Base-by-base conservation (phyloP, 2,113 vertebrate genomes). In the Romanogobio albipinnatus region DNA sequence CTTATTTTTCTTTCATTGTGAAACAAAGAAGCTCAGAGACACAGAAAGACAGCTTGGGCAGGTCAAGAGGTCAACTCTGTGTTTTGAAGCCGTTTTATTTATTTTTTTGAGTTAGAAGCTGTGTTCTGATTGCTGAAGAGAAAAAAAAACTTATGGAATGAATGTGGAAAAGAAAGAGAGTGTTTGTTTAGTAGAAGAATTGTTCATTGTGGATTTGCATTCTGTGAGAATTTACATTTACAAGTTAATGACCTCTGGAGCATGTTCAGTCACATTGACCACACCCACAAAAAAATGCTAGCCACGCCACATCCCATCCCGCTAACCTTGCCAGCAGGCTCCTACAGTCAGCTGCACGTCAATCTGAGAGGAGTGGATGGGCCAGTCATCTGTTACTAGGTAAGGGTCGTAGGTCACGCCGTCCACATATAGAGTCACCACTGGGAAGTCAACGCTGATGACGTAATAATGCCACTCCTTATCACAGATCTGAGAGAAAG, bases 401-500 rank as follows among this genome's bases (percentile, higher is more conserved):
- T 99, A 99, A 2, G 98, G 98, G 83, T 99, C 97, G 0, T 97
- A 99, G 0, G 96, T 97, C 47, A 96, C 94, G 70, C 98, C 98
- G 5, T 99, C 98, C 95, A 97, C 97, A 81, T 98, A 99, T 26
- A 99, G 93, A 0, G 95, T 97, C 82, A 99, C 98, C 86, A 96
- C 93, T 0, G 98, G 98, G 89, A 99, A 98, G 89, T 98, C 98
- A 80, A 99, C 96, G 0, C 97, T 99, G 89, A 99, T 96, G 82
- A 99, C 93, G 1, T 99, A 99, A 93, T 99, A 98, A 92, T 99
- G 98, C 98, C 98, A 99, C 89, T 99, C 98, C 92, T 98, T 98
- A 92, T 99, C 98, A 88, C 98, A 99, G 87, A 99, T 99, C 98
- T 99, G 93, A 75, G 75, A 84, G 51, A 84, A 11, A 47, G 47